Conservation (phyloP, 2,797 vertebrate genomes). For the Crocidura indochinensis region DNA sequence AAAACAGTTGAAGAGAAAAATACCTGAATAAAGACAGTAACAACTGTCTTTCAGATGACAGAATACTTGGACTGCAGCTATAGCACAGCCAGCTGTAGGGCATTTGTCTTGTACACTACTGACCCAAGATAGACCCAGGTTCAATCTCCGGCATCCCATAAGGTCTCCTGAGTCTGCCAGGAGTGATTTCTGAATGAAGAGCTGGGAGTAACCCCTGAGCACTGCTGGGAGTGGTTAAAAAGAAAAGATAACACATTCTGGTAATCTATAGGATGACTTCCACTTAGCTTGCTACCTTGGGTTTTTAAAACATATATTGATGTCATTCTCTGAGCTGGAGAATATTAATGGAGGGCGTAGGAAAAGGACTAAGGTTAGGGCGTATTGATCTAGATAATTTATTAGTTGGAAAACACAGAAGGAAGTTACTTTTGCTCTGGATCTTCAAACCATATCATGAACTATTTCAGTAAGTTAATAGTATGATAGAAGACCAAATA, state of each 20-base stretch:
- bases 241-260: background rate
- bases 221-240: too few relatives aligned
- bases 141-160: too few relatives aligned
- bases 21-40: background rate
- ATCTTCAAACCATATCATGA: background rate
- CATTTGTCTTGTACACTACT: too few relatives aligned
- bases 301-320: background rate
- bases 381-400: background rate
- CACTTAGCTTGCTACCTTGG: background rate
- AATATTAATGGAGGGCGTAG: background rate
- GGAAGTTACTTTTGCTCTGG: background rate
- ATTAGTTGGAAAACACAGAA: background rate
- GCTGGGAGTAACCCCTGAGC: too few relatives aligned
- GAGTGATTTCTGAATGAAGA: too few relatives aligned
- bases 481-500: background rate
- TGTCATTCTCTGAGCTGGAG: background rate
- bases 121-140: too few relatives aligned
- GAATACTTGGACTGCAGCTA: too few relatives aligned
- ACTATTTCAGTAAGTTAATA: background rate
- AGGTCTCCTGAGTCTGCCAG: too few relatives aligned
- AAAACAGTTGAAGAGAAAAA: background rate
- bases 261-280: background rate
- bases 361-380: background rate
- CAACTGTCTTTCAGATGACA: conserved; percentile 16
- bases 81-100: too few relatives aligned